Conservation (phyloP, 2,888 invertebrate species). For the Apeira syringaria region DNA sequence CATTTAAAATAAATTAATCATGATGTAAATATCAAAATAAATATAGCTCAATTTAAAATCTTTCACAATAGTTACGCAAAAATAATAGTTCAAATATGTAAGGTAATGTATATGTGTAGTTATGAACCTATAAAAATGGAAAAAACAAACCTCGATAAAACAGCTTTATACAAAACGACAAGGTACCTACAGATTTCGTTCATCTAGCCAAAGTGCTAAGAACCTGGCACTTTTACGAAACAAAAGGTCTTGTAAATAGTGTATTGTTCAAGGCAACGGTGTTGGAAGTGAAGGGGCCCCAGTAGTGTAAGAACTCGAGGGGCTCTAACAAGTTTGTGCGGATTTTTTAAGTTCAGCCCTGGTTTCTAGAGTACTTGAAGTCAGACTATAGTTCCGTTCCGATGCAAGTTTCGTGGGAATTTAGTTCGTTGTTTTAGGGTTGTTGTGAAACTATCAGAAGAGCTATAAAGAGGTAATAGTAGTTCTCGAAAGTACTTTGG, state of each 20-base stretch:
- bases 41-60: no score
- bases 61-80: no score
- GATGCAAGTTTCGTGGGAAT: constrained; percentile 35
- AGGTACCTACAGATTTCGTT: background rate
- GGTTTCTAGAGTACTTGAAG: constrained; percentile 6
- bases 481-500: no score
- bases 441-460: background rate
- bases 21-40: no score
- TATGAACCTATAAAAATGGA: no score
- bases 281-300: constrained; percentile 36
- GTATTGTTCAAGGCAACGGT: constrained; percentile 55
- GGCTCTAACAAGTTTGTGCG: constrained; percentile 47
- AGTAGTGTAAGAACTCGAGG: constrained; percentile 36
- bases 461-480: no score
- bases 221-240: constrained; percentile 40
- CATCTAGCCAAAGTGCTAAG: constrained; percentile 2
- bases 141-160: no score
- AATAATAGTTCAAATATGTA: no score
- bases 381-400: constrained; percentile 31
- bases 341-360: constrained; percentile 35
- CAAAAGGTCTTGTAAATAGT: constrained; percentile 71
- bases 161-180: no score
- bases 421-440: constrained; percentile 14
- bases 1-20: no score
- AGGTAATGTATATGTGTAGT: no score